A percentile compares a stretch with the other conserved stretches of the same genome.
These are phyloP conservation scores for Eretmocerus hayati DNA, from an alignment of 2,888 invertebrate species.

Conservation along the genomic window DNA sequence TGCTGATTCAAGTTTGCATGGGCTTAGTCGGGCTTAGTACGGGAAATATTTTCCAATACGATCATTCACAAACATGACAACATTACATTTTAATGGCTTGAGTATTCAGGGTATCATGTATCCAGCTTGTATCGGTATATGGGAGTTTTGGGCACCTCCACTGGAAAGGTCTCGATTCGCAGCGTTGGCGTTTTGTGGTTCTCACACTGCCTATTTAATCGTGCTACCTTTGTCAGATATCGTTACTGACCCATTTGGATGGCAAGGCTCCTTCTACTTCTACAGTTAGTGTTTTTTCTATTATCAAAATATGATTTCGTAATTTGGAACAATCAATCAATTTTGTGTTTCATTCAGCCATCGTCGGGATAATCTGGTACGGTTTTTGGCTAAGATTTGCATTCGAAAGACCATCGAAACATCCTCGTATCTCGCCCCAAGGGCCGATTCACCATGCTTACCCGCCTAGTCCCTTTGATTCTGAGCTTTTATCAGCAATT, in stretches of 20 bases:
- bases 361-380: conserved; percentile 78
- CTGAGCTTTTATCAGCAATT: no score
- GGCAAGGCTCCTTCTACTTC: conserved; percentile 94
- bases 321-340: neutral
- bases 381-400: conserved; percentile 84
- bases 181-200: conserved; percentile 97
- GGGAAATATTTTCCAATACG: no score
- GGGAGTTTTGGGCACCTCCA: conserved; percentile 99
- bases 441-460: no score
- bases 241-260: conserved; percentile 79
- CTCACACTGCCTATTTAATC: conserved; percentile 95
- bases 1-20: conserved; percentile 84
- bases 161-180: conserved; percentile 93
- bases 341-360: conserved; percentile 46
- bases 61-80: no score
- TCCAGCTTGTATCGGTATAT: conserved; percentile 99
- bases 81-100: neutral
- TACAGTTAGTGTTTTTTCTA: conserved; percentile 60
- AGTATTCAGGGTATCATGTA: conserved; percentile 91
- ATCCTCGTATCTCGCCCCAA: conserved; percentile 86
- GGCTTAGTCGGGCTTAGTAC: conserved; percentile 84
- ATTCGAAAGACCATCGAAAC: conserved; percentile 89
- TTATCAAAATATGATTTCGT: no score
- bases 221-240: conserved; percentile 91
- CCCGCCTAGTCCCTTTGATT: no score